Base-by-base conservation (phyloP, 2,888 invertebrate genomes). In the Philonicus albiceps region DNA sequence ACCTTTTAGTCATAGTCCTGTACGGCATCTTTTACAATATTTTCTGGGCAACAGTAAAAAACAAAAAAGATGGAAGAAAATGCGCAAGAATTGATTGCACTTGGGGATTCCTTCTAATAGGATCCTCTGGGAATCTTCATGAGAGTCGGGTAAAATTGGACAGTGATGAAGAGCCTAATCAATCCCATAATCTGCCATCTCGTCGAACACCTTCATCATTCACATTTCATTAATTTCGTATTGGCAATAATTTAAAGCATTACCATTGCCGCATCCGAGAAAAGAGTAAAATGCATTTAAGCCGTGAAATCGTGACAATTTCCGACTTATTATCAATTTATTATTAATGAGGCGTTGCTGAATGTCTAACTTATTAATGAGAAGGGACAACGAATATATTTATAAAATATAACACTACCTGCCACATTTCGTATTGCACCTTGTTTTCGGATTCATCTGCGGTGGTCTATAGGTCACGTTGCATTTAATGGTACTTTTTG, bases 101-200 rank as follows among this genome's bases (percentile, higher is more conserved):
- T 11, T n/a, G 76, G 43, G 34, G 40, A 40, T 22, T 37, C 40
- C 37, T 13, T 11, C 22, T 40, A 76, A 76, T 76, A 43, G n/a
- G 40, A 5, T 3, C 11, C 49, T 64, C 27, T 11, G 64, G 64
- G 27, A 53, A 8, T n/a, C 19, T 53, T 6, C 8, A 53, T 19
- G 8, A 53, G 8, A 53, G 4, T 8, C 40, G 3, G 19, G 31
- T 19, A n/a, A 16, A 19, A 76, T 76, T 43, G 76, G 76, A 76
- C 76, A 76, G 40, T 76, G 76, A 76, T 37, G n/a, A 76, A 76
- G 76, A 11, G 22, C 11, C 22, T 76, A 76, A 76, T 76, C 37
- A 13, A 34, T 40, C 22, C 22, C 64, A 64, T 64, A 64, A 64
- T 64, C 64, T 27, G 64, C 64, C 64, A 27, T 27, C 22, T 11